phyloP scores from a whole-genome alignment of 2,888 invertebrate species.

The Congeria kusceri region DNA sequence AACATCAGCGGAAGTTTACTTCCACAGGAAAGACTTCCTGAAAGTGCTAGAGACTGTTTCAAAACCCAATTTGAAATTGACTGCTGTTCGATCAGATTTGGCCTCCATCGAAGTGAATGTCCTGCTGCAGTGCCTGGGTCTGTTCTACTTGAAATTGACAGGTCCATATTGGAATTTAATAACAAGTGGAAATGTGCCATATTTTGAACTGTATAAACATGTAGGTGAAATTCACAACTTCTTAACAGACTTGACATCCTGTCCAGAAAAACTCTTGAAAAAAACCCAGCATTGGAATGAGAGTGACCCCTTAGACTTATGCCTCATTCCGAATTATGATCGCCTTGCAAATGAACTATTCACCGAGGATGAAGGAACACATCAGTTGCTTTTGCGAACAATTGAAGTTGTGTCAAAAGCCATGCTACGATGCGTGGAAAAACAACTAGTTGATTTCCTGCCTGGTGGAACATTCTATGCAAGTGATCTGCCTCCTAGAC shows the following conservation, averaged over 20 bases:
- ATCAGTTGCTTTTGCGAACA: slow-evolving; percentile 4
- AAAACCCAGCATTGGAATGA: neutral
- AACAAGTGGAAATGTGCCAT: slow-evolving; percentile 25
- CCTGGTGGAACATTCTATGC: slow-evolving; percentile 26
- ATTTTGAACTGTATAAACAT: slow-evolving; percentile 36
- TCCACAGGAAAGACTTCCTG: slow-evolving; percentile 8
- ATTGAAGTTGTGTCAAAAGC: neutral
- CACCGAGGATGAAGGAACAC: neutral
- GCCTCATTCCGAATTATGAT: neutral
- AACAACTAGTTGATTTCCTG: slow-evolving; percentile 52
- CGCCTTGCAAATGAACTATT: neutral
- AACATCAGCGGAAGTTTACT: slow-evolving; percentile 14
- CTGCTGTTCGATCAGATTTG: slow-evolving; percentile 50
- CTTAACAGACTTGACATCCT: neutral
- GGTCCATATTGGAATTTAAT: slow-evolving; percentile 57
- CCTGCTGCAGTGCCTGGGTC: slow-evolving; percentile 48
- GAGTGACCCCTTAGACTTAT: slow-evolving; percentile 8
- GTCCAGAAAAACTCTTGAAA: neutral
- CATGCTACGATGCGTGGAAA: slow-evolving; percentile 25
- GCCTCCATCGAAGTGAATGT: slow-evolving; percentile 27
- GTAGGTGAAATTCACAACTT: neutral
- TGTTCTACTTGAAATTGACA: slow-evolving; percentile 51
- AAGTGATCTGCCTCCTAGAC: neutral
- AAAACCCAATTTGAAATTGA: slow-evolving; percentile 48
- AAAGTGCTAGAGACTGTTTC: slow-evolving; percentile 30